Evolutionary conservation across 2,113 vertebrate species (phyloP).

Genomic region (Poecile atricapillus): DNA sequence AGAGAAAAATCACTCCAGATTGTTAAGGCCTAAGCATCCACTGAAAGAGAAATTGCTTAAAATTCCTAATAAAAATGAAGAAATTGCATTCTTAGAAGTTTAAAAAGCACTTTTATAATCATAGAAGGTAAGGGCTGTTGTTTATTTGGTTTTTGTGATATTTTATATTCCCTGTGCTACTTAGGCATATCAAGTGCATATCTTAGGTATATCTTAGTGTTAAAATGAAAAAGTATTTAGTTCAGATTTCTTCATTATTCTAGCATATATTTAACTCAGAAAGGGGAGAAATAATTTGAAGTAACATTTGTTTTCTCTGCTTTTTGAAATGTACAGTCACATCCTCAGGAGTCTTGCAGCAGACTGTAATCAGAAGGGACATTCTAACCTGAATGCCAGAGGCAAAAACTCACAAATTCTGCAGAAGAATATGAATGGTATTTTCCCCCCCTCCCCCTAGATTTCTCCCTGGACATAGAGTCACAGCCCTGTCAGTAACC

Average conservation of each 20-base stretch:
- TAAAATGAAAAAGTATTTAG: not conserved
- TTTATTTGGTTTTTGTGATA: not conserved
- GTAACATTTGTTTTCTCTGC: not conserved
- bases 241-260: not conserved
- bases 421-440: not conserved
- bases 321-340: conserved; percentile 22
- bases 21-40: not conserved
- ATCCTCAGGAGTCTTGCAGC: not conserved
- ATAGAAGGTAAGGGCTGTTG: not conserved
- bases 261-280: not conserved
- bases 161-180: not conserved
- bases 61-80: not conserved
- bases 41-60: not conserved
- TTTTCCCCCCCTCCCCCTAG: not conserved
- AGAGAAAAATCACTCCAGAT: not conserved
- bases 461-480: not conserved
- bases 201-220: not conserved
- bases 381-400: conserved; percentile 10
- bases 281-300: not conserved
- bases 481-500: not conserved
- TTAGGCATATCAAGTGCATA: not conserved
- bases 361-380: not conserved
- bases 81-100: not conserved
- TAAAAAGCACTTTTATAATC: not conserved
- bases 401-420: not conserved